Evolutionary conservation across 2,888 invertebrate species (phyloP).

Genomic region (Eupithecia insigniata): DNA sequence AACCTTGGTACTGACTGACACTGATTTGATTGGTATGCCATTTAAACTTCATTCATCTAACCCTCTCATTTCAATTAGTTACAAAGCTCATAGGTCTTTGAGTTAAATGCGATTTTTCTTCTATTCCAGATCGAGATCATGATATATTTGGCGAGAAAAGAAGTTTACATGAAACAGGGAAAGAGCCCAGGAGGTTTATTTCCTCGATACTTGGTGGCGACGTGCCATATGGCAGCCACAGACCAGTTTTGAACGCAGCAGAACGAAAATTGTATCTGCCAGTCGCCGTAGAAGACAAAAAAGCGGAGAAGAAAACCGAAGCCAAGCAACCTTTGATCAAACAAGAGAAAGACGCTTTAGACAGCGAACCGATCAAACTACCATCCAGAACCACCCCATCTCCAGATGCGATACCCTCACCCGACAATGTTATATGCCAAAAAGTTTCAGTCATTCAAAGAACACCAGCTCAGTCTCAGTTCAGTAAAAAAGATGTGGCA

Average conservation of each 20-base stretch:
- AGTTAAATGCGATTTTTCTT: constrained; percentile 44
- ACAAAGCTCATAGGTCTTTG: background rate
- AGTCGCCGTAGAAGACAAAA: constrained; percentile 81
- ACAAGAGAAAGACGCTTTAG: constrained; percentile 87
- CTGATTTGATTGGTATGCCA: constrained; percentile 26
- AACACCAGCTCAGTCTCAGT: constrained; percentile 86
- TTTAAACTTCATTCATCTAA: constrained; percentile 10
- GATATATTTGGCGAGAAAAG: constrained; percentile 80
- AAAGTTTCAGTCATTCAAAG: constrained; percentile 92
- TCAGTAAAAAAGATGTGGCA: constrained; percentile 75
- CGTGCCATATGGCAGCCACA: constrained; percentile 90
- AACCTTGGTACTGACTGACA: constrained; percentile 20
- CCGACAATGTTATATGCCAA: constrained; percentile 87
- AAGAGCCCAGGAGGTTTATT: constrained; percentile 87
- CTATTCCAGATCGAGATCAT: constrained; percentile 81
- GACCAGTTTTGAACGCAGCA: constrained; percentile 91
- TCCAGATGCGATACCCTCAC: constrained; percentile 85
- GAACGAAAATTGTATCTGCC: constrained; percentile 92
- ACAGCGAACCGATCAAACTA: constrained; percentile 85
- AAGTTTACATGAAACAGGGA: constrained; percentile 66
- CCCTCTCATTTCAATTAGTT: background rate
- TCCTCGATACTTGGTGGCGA: constrained; percentile 92
- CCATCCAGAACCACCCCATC: constrained; percentile 79
- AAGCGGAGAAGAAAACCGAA: constrained; percentile 73
- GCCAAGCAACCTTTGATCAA: constrained; percentile 80